These are phyloP conservation scores for Corynorhinus townsendii DNA, from an alignment of 2,113 vertebrate genomes.

Conservation along the genomic window DNA sequence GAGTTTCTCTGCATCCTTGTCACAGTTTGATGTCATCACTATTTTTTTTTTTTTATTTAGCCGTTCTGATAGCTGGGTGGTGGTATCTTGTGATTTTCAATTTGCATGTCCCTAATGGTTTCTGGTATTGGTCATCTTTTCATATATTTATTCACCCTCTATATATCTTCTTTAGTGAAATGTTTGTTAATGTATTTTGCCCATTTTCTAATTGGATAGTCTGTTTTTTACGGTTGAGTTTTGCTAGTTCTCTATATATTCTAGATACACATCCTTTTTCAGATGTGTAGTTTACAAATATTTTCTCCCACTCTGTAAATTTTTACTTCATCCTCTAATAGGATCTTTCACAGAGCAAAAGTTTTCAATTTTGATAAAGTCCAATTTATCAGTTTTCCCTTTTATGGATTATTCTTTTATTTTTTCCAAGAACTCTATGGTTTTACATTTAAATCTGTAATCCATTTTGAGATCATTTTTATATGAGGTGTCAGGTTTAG, in stretches of 20 bases:
- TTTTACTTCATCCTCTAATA: background rate
- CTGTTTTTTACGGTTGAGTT: background rate
- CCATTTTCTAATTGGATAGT: background rate
- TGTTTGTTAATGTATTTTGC: background rate
- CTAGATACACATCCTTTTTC: background rate
- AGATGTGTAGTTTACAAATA: background rate
- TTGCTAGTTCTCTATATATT: background rate
- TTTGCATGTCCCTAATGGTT: background rate
- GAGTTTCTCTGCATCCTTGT: background rate
- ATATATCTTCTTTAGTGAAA: background rate
- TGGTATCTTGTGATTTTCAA: background rate
- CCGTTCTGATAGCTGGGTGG: background rate
- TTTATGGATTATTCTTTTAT: background rate
- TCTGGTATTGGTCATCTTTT: background rate
- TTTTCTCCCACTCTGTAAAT: background rate
- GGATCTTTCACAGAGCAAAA: background rate
- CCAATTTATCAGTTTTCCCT: background rate
- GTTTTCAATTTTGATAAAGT: background rate
- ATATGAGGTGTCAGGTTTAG: background rate
- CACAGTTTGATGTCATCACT: background rate
- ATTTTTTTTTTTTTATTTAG: slow-evolving; percentile 5
- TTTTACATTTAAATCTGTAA: background rate
- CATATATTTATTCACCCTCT: background rate
- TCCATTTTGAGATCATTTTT: background rate
- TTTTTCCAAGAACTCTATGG: background rate